Conservation (phyloP, 2,888 invertebrate species). For the Cerceris rybyensis region DNA sequence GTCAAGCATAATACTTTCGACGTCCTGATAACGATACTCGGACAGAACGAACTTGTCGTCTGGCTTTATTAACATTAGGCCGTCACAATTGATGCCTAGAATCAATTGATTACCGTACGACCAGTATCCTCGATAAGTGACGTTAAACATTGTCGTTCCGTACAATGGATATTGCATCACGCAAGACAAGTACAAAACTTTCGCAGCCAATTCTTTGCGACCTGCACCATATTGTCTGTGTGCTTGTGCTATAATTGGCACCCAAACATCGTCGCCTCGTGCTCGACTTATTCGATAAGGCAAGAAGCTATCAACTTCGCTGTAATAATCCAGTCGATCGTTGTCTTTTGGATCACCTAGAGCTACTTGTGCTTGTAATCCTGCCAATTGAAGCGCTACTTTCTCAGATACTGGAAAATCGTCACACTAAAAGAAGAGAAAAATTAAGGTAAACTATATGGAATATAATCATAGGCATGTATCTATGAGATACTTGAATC, state of each 20-base stretch:
- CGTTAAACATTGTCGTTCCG: conserved; percentile 93
- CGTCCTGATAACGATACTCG: conserved; percentile 94
- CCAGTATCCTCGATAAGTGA: conserved; percentile 97
- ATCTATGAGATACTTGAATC: not conserved
- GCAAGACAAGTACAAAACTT: conserved; percentile 95
- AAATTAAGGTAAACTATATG: not conserved
- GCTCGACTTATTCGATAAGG: conserved; percentile 91
- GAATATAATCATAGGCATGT: not conserved
- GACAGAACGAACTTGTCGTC: conserved; percentile 95
- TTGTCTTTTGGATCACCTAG: conserved; percentile 92
- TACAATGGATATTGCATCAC: conserved; percentile 98
- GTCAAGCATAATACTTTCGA: conserved; percentile 95
- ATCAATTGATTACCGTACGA: conserved; percentile 89
- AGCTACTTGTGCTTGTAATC: conserved; percentile 97
- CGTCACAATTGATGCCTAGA: conserved; percentile 94
- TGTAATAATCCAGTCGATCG: conserved; percentile 92
- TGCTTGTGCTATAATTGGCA: conserved; percentile 93
- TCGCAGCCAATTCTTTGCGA: conserved; percentile 94
- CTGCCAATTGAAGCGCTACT: conserved; percentile 96
- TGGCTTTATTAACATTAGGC: conserved; percentile 94
- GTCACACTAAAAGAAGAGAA: conserved; percentile 87
- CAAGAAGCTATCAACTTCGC: conserved; percentile 94
- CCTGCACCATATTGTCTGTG: conserved; percentile 96
- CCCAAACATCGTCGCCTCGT: conserved; percentile 92
- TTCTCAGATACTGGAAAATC: conserved; percentile 97